Percentiles rank a stretch among this genome's conserved stretches.
These are phyloP conservation scores for Aporophyla nigra DNA, from an alignment of 2,888 invertebrate genomes.

Conservation along the genomic window DNA sequence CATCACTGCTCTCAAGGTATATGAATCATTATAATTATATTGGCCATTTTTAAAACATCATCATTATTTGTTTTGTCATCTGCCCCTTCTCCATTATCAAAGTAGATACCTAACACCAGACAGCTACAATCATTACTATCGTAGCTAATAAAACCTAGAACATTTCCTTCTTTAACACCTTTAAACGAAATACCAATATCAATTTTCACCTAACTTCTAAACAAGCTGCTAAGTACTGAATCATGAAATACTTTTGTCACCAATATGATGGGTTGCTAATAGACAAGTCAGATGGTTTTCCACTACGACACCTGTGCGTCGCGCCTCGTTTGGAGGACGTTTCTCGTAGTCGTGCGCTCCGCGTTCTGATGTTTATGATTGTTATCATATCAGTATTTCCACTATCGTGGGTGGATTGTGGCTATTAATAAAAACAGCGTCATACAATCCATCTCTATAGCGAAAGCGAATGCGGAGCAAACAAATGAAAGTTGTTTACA, in stretches of 20 bases:
- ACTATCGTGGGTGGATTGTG: not conserved
- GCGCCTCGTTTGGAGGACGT: not conserved
- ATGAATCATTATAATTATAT: not conserved
- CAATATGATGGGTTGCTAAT: not conserved
- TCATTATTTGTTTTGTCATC: not conserved
- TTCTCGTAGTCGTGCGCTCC: not conserved
- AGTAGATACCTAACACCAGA: not conserved
- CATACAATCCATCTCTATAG: not conserved
- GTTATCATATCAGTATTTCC: constrained; percentile 10
- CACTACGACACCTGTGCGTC: not conserved
- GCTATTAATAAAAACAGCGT: not conserved
- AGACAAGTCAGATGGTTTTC: not conserved
- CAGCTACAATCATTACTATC: not conserved
- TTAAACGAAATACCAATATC: not conserved
- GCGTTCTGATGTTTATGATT: not conserved
- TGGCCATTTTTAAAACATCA: not conserved
- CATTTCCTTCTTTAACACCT: not conserved
- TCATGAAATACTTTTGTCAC: constrained; percentile 24
- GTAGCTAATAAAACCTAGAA: not conserved
- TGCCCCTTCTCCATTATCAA: not conserved
- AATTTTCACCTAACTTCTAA: constrained; percentile 11
- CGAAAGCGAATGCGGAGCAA: not conserved
- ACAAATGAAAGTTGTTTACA: not conserved
- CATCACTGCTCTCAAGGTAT: too few relatives aligned
- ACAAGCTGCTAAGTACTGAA: constrained; percentile 24